A percentile compares a stretch with the other conserved stretches of the same genome.
Conservation (phyloP, 2,797 vertebrate species). For the Rhinogobio ventralis region DNA sequence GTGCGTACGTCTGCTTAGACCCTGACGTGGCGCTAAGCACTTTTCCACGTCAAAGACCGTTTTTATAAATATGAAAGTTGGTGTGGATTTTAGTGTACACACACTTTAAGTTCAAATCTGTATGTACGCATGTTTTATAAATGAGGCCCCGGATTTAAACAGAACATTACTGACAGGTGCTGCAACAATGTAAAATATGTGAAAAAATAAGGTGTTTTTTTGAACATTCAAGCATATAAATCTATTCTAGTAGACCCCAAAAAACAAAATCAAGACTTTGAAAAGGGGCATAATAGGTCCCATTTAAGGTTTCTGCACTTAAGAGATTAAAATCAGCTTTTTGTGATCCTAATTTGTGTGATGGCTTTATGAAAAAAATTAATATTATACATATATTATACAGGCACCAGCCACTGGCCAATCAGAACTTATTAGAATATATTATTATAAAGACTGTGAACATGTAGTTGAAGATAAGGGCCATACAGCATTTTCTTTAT, state of each 20-base stretch:
- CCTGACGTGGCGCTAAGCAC: not conserved
- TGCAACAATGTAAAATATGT: not conserved
- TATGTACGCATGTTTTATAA: not conserved
- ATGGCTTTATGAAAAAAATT: not conserved
- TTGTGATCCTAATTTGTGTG: not conserved
- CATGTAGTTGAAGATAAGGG: not conserved
- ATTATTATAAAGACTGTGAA: not conserved
- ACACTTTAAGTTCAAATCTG: not conserved
- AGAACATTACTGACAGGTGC: no score
- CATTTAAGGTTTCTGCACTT: not conserved
- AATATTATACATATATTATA: no score
- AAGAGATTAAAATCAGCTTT: not conserved
- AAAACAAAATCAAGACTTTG: not conserved
- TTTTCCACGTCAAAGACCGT: no score
- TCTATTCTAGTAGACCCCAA: not conserved
- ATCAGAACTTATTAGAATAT: not conserved
- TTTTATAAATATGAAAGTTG: no score
- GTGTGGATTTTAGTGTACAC: not conserved
- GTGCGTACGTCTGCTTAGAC: not conserved
- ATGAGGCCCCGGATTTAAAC: no score
- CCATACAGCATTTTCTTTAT: not conserved
- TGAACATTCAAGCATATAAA: not conserved
- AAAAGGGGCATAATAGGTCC: not conserved
- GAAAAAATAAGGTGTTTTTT: not conserved
- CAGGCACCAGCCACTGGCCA: not conserved